Evolutionary conservation across 1,140 invertebrate genomes (phyloP).

Genomic region (Parasteatoda tepidariorum): DNA sequence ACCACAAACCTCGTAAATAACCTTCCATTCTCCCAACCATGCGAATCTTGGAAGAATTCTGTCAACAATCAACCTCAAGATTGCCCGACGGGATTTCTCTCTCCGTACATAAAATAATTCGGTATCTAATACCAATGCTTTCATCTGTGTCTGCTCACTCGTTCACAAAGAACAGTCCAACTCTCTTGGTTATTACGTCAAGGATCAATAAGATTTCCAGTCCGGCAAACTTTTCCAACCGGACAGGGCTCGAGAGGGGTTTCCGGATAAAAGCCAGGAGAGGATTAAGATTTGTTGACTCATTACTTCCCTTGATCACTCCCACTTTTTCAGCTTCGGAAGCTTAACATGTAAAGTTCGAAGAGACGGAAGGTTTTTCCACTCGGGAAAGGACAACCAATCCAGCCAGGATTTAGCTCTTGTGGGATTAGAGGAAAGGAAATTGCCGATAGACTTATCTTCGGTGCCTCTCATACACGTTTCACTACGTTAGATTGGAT

Average conservation of each 20-base stretch:
- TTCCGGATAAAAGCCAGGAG: conserved; percentile 44
- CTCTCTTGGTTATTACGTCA: conserved; percentile 32
- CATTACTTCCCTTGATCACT: conserved; percentile 53
- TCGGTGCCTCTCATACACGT: too few relatives aligned
- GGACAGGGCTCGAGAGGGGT: conserved; percentile 33
- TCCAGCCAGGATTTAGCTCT: too few relatives aligned
- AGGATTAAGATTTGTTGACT: conserved; percentile 60
- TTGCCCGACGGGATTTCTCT: background rate
- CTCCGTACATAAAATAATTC: background rate
- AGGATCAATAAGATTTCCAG: conserved; percentile 52
- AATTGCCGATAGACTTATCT: too few relatives aligned
- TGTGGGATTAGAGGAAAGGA: too few relatives aligned
- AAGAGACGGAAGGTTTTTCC: too few relatives aligned
- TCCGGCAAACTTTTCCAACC: conserved; percentile 41
- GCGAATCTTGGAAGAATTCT: too few relatives aligned
- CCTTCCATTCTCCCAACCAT: too few relatives aligned
- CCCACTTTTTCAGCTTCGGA: conserved; percentile 53
- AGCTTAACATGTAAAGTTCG: background rate
- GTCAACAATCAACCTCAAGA: background rate
- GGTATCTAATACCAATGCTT: conserved; percentile 12
- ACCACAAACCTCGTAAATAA: too few relatives aligned
- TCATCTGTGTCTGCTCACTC: background rate
- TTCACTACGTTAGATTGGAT: too few relatives aligned
- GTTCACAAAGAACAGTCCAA: conserved; percentile 11
- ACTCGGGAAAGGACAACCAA: too few relatives aligned